Evolutionary conservation across 2,113 vertebrate species (phyloP), one percentile per base, ranked within the genome.

Genomic region (Rhea pennata): DNA sequence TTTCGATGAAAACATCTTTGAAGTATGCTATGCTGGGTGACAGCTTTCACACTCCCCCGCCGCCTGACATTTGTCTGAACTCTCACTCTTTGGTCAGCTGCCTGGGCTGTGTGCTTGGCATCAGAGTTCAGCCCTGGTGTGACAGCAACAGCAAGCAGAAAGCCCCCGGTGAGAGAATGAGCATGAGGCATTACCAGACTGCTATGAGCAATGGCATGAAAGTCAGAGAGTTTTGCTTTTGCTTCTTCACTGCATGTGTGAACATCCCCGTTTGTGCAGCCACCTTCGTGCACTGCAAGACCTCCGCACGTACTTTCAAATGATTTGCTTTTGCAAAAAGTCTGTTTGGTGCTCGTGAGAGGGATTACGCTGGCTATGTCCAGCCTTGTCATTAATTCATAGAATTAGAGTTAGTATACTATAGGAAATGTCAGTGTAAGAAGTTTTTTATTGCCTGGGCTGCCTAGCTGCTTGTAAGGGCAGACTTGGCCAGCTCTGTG

Each of bases 11-110:
- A 77, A 19, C 39, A 5, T 39, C 73, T 86, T 73, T 92, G 51
- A 87, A 81, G 21, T 78, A 58, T 93, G 73, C 89, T 73, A 72
- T n/a, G 42, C 70, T 78, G 67, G 46, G 36, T 59, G 76, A n/a
- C 73, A 92, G 69, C 5, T 88, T 93, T 94, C 87, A 67, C 80
- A 71, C 88, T 84, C 88, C 42, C 65, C 65, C 27, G 83, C 54
- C 39, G 39, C 1, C 8, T 94, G 94, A 87, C 88, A 87, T 88
- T 84, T 29, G 51, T 20, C 4, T 95, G 92, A 95, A 93, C 94
- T 97, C 88, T 95, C 61, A 3, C 61, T 92, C 94, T 84, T 92
- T 8, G 1, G 61, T 95, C 89, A 95, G 59, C 73, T 8, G 3
- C 64, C 65, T 39, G 23, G 23, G 59, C n/a, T 66, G 69, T 29